Evolutionary conservation across 2,797 vertebrate species (phyloP), one percentile per base, ranked within the genome.

Genomic region (Hoplostethus mediterraneus): DNA sequence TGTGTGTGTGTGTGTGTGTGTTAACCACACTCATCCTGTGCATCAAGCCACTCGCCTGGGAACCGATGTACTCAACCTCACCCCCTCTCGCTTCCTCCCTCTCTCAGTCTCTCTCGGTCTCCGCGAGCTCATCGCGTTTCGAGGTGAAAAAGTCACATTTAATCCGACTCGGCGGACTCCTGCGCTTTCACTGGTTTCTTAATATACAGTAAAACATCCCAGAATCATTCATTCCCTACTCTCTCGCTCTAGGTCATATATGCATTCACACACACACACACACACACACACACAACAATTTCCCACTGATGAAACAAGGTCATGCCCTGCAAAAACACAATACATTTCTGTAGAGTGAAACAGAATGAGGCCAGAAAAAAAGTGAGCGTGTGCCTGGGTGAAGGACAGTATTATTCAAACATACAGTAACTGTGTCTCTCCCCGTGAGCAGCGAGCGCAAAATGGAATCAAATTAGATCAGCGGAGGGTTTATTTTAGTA

Each of bases 11-110:
- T 77, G 66, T 21, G 89, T 57, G 59, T 77, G 66, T n/a, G 89
- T 57, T 87, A 92, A 94, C 94, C 94, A 86, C 94, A 86, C 45
- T 89, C 90, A 91, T 94, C 93, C 92, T 94, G 92, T 93, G 69
- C 67, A 64, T 82, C 65, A 73, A 94, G 91, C 94, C 93, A 93
- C 94, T 90, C 92, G 93, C 86, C 87, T 94, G 92, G 88, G 93
- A 94, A 95, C 88, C 13, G 3, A 30, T 33, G 1, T 61, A 60
- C 71, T 85, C 75, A 0, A 14, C 68, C 62, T 80, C 74, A 68
- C 42, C 78, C 60, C 60, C 62, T 7, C 10, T 45, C 67, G 58
- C 74, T 83, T 42, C 75, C 68, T 63, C 67, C 40, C 8, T 52
- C 49, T 33, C 63, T 4, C 42, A 67, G 58, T 64, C 8, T 52